Percentiles rank a stretch among this genome's conserved stretches.
Conservation (phyloP, 2,113 vertebrate species). For the Grammomys surdaster region DNA sequence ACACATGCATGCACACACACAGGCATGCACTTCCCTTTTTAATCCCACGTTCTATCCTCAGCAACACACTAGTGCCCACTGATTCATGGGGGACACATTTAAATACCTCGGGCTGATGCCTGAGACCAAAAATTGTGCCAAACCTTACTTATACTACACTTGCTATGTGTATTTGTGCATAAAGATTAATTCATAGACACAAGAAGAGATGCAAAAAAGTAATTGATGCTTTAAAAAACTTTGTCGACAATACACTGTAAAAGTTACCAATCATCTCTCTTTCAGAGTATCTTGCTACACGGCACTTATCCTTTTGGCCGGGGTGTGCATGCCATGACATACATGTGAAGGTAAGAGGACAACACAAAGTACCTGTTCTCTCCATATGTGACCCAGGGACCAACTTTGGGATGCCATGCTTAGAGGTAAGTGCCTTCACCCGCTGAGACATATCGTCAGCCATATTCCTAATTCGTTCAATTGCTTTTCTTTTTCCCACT, state of each 20-base stretch:
- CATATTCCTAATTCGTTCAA: neutral
- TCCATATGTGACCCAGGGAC: neutral
- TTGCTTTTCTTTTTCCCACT: neutral
- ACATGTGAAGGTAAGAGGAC: neutral
- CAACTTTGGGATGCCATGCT: neutral
- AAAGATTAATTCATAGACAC: neutral
- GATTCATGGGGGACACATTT: neutral
- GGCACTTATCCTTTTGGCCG: accelerated
- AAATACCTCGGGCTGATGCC: neutral
- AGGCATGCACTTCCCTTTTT: neutral
- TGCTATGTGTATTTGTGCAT: neutral
- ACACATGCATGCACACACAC: too few species aligned
- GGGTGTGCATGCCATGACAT: too few species aligned
- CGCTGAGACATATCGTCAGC: neutral
- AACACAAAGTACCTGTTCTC: neutral
- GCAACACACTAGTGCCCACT: neutral
- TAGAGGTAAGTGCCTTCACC: neutral
- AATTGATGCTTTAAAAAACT: neutral
- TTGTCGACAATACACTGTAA: neutral
- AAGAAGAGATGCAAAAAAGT: neutral
- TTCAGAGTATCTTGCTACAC: too few species aligned
- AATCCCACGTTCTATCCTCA: neutral
- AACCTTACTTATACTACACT: neutral
- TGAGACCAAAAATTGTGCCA: neutral
- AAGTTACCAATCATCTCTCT: neutral